Evolutionary conservation across 2,113 vertebrate species (phyloP).

Genomic region (Raphicerus campestris): DNA sequence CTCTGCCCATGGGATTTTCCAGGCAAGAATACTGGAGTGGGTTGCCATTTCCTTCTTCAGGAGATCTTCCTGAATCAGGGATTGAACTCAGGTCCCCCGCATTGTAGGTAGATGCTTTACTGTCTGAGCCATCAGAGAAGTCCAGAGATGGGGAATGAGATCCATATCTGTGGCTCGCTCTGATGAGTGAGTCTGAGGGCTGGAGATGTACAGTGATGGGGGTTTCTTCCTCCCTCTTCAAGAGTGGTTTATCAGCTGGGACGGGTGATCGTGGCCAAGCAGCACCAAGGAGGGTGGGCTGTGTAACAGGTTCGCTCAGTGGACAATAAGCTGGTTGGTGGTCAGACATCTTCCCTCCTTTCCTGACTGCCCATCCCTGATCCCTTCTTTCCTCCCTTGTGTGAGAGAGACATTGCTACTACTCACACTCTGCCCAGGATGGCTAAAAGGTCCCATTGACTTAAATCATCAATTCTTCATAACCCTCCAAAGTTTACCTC

Average conservation of each 20-base stretch:
- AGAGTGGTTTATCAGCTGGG: constrained; percentile 84
- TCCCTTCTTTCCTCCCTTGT: constrained; percentile 6
- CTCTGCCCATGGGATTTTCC: not conserved
- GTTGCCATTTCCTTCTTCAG: not conserved
- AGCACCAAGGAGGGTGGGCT: constrained; percentile 55
- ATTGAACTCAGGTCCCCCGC: accelerated
- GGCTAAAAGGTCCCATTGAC: constrained; percentile 70
- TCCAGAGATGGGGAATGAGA: not conserved
- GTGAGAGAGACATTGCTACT: not conserved
- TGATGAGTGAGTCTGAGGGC: constrained; percentile 63
- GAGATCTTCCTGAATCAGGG: not conserved
- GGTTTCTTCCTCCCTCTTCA: constrained; percentile 76
- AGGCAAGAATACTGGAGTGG: not conserved
- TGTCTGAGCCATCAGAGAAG: not conserved
- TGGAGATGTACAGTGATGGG: constrained; percentile 68
- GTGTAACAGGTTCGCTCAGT: constrained; percentile 71
- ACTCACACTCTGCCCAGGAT: not conserved
- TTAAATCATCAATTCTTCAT: constrained; percentile 80
- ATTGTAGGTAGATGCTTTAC: not conserved
- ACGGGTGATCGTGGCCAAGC: constrained; percentile 81
- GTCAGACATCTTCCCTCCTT: not conserved
- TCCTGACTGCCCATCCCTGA: not conserved
- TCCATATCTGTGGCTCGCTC: not conserved
- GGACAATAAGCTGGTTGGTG: constrained; percentile 78
- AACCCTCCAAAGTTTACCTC: constrained; percentile 80